Percentiles rank a stretch among this genome's conserved stretches.
Evolutionary conservation across 37 sponge, comb jelly and placozoan species (phyloP).

Genomic region (Oopsacas minuta): DNA sequence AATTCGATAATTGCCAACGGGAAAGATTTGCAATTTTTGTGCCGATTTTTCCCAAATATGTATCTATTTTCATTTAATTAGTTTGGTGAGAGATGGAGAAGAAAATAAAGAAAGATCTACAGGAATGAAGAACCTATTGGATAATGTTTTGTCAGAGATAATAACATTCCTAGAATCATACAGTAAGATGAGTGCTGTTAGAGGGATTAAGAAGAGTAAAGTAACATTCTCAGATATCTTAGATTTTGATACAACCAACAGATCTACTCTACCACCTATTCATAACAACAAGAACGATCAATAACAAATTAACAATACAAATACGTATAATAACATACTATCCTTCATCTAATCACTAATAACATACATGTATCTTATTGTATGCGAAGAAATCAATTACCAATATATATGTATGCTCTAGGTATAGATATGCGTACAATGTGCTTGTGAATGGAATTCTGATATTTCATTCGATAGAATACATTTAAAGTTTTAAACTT

Average conservation of each 20-base stretch:
- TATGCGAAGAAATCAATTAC: not conserved
- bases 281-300: not conserved
- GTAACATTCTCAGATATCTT: not conserved
- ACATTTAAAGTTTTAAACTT: too few relatives aligned
- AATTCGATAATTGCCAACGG: not conserved
- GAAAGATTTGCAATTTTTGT: not conserved
- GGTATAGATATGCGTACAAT: not conserved
- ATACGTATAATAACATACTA: not conserved
- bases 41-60: not conserved
- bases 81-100: not conserved
- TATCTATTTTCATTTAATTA: not conserved
- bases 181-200: not conserved
- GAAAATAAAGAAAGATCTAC: not conserved
- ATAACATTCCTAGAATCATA: not conserved
- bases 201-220: not conserved
- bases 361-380: not conserved
- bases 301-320: too few relatives aligned
- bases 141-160: not conserved
- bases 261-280: constrained; percentile 8
- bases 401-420: not conserved
- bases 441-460: not conserved
- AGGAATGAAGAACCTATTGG: not conserved
- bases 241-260: not conserved
- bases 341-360: not conserved
- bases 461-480: too few relatives aligned